phyloP scores from a whole-genome alignment of 2,113 vertebrate genomes.

The Forbesichthys agassizii region DNA sequence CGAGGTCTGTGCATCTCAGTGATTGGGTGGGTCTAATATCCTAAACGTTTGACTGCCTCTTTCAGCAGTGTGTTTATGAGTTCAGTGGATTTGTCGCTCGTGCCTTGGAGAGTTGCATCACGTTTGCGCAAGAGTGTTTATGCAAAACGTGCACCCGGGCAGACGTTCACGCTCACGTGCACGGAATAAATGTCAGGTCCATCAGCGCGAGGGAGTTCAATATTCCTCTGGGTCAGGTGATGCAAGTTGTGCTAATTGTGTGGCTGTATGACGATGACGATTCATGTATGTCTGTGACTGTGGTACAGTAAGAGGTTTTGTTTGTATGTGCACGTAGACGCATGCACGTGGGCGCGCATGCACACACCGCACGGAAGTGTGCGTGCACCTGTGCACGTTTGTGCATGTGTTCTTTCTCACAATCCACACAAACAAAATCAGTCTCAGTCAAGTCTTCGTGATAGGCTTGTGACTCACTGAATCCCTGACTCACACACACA shows the following conservation, averaged over 20 bases:
- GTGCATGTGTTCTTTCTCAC: neutral
- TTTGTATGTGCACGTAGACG: constrained; percentile 6
- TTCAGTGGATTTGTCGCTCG: constrained; percentile 58
- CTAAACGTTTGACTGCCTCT: constrained; percentile 24
- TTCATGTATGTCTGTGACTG: constrained; percentile 12
- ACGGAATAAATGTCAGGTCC: constrained; percentile 57
- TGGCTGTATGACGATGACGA: constrained; percentile 36
- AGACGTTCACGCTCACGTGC: constrained; percentile 48
- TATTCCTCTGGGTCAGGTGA: constrained; percentile 80
- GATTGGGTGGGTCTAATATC: constrained; percentile 42
- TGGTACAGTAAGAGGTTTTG: neutral
- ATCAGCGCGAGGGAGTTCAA: constrained; percentile 69
- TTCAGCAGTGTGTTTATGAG: constrained; percentile 60
- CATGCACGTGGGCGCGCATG: neutral
- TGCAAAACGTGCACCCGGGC: constrained; percentile 63
- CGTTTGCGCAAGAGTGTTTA: constrained; percentile 76
- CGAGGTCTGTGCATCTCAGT: constrained; percentile 48
- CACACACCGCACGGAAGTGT: neutral
- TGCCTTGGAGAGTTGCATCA: constrained; percentile 75
- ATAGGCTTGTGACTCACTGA: constrained; percentile 28
- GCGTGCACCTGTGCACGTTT: neutral
- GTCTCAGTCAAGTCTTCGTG: neutral
- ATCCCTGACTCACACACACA: neutral
- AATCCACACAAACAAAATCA: neutral
- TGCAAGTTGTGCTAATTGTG: constrained; percentile 77